A percentile compares a stretch with the other conserved stretches of the same genome.
These are phyloP conservation scores for Mellivora capensis DNA, from an alignment of 2,113 vertebrate genomes.

Conservation along the genomic window DNA sequence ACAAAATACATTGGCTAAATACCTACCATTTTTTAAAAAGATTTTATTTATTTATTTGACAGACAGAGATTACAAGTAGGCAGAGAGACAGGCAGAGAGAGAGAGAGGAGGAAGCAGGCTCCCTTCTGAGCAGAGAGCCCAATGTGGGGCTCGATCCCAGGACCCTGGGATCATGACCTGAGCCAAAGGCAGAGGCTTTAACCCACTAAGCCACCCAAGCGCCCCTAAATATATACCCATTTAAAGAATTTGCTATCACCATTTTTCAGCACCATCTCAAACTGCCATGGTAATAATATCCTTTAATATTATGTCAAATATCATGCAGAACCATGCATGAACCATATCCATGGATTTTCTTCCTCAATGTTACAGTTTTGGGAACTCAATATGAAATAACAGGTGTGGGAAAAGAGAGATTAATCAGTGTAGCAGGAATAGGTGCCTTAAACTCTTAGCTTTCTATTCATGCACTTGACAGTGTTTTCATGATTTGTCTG, in stretches of 20 bases:
- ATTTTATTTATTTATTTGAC: too few species aligned
- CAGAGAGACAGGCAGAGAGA: too few species aligned
- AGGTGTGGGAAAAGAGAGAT: not conserved
- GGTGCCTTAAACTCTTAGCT: not conserved
- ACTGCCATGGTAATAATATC: not conserved
- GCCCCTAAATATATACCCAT: not conserved
- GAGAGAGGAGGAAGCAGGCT: too few species aligned
- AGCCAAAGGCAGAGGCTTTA: too few species aligned
- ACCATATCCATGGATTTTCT: not conserved
- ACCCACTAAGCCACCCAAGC: too few species aligned
- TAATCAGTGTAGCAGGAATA: not conserved
- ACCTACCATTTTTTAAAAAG: too few species aligned
- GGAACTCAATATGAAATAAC: not conserved
- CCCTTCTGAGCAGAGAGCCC: too few species aligned
- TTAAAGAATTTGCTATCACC: not conserved
- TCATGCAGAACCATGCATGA: not conserved
- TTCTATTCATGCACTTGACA: not conserved
- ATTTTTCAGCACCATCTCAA: not conserved
- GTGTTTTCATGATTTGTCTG: not conserved
- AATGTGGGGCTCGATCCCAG: too few species aligned
- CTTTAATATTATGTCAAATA: not conserved
- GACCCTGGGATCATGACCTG: too few species aligned
- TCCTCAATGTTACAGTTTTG: not conserved
- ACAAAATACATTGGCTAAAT: not conserved
- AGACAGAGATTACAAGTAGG: too few species aligned